Evolutionary conservation across 2,888 invertebrate species (phyloP), one percentile per base, ranked within the genome.

Genomic region (Cheilosia vernalis): DNA sequence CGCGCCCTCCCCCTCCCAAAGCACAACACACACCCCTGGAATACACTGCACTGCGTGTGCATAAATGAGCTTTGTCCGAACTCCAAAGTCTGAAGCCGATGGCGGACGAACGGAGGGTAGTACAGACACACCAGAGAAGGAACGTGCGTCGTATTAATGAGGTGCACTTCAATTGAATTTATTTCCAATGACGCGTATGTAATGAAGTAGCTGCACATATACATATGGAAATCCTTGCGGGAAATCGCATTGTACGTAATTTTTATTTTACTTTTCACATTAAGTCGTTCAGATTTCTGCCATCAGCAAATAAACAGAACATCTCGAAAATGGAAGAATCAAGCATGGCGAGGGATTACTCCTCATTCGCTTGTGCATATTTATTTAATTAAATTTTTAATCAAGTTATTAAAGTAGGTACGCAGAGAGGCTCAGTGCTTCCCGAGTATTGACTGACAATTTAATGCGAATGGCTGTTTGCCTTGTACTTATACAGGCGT

Each of bases 151-250:
- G 63, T 51, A 81, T 85, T 85, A 85, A 85, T 85, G 85, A 81
- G 81, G 76, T 85, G 67, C 76, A 81, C 66, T 85, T 81, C 72
- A 61, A 85, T 85, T 60, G 76, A 81, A 85, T 85, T 85, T 85
- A 85, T 85, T 81, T 81, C 61, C 77, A 72, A 51, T 81, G 67
- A 63, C 49, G 80, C 84, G 76, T 80, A 67, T 66, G 42, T 85
- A 85, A 85, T 81, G 76, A 81, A 80, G 56, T 72, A 58, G 67
- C 60, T 47, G 33, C 27, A 24, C 24, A 67, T 73, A 7, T 24
- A 42, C 30, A 44, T 66, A 53, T 64, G 42, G 15, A 80, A 74
- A 74, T 63, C 60, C 47, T 61, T 37, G 47, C 67, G 55, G 73
- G 30, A 30, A 30, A 30, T 30, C 30, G 7, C 9, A 2, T 9